Conservation (phyloP, 2,113 vertebrate genomes). For the Bostrychus sinensis region DNA sequence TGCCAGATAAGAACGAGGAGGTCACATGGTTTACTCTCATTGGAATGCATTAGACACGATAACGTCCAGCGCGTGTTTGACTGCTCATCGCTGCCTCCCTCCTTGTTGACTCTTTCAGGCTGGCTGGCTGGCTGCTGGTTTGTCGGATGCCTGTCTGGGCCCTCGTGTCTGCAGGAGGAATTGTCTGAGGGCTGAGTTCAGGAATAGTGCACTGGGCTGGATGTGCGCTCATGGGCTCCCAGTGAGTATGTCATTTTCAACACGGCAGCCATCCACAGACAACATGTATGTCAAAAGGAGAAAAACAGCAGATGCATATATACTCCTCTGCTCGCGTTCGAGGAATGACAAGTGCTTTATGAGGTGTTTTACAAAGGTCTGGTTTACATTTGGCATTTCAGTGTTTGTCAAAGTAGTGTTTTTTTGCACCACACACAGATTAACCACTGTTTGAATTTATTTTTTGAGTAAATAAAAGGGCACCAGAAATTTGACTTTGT, state of each 20-base stretch:
- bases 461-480: background rate
- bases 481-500: background rate
- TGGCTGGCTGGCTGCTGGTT: slow-evolving; percentile 38
- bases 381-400: background rate
- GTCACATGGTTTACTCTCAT: slow-evolving; percentile 31
- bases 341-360: too few species aligned
- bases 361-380: background rate
- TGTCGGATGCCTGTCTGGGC: slow-evolving; percentile 54
- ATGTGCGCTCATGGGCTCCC: slow-evolving; percentile 2
- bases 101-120: slow-evolving; percentile 34
- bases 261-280: slow-evolving; percentile 60
- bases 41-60: slow-evolving; percentile 69
- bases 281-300: background rate
- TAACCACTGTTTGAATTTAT: too few species aligned
- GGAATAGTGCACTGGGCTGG: slow-evolving; percentile 56
- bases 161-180: slow-evolving; percentile 38
- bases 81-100: slow-evolving; percentile 63
- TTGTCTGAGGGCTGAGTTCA: slow-evolving; percentile 64
- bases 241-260: slow-evolving; percentile 43
- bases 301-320: background rate
- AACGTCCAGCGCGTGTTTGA: slow-evolving; percentile 54
- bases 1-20: slow-evolving; percentile 61
- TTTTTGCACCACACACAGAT: too few species aligned
- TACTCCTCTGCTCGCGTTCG: too few species aligned
- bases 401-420: too few species aligned